A percentile compares a stretch with the other conserved stretches of the same genome.
These are phyloP conservation scores for pig (Sus scrofa) DNA, from an alignment of 2,113 vertebrate genomes.

Conservation along the genomic window T2T-Sscrofa CM000820.6:118484501-118485000, in stretches of 20 bases:
- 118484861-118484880: background rate
- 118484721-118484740: background rate
- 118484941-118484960: no score
- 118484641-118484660: background rate
- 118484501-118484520: background rate
- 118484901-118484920: no score
- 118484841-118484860: background rate
- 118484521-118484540: background rate
- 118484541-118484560: background rate
- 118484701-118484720: conserved; percentile 19
- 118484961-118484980: no score
- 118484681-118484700: background rate
- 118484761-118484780: background rate
- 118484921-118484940: no score
- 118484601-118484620: background rate
- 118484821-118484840: background rate
- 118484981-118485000: no score
- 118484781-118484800: background rate
- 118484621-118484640: background rate
- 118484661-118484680: background rate
- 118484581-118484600: background rate
- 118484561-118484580: background rate
- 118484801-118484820: background rate
- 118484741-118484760: background rate
- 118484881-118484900: background rate